Evolutionary conservation across 2,113 vertebrate species (phyloP), one percentile per base, ranked within the genome.

Genomic region (Urocynchramus pylzowi): DNA sequence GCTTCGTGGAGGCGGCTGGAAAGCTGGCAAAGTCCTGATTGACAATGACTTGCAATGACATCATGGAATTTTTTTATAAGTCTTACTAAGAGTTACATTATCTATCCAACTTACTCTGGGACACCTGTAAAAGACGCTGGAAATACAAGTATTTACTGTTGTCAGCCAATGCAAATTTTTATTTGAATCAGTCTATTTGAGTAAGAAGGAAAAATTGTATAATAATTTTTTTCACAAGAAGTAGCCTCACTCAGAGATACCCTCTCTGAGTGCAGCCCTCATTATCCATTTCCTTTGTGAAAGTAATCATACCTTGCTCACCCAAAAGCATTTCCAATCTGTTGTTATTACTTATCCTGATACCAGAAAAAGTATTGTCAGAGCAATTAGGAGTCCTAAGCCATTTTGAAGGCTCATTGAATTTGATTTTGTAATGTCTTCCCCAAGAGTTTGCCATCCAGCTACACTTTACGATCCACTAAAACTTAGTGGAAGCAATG

Each of bases 321-420:
- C 78, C 63, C 78, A 94, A 77, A 91, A 90, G 27, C 71, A 41
- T 81, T 93, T 90, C 56, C 83, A 90, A 19, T 88, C 85, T 90
- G 45, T 50, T 93, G 65, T 88, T 93, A 57, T 81, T 78, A 45
- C 89, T 83, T 77, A 30, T 69, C 63, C 42, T 83, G 47, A 74
- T 68, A 80, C 17, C 71, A 89, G 63, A 88, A 84, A 19, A 87
- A 90, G 93, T 52, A 70, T 67, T 88, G 75, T 84, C 42, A 37
- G 70, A 90, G 54, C 75, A 86, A 69, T 91, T 65, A 84, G 63
- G 50, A 86, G 42, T 91, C 71, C 50, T 69, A 28, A 70, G 64
- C 45, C 27, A 8, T 86, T 95, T 10, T 61, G 79, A 63, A 94
- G 85, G 71, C 78, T 94, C 77, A 61, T 69, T 76, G n/a, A 42